Conservation (phyloP, 2,888 invertebrate genomes). For the Scaeva pyrastri region DNA sequence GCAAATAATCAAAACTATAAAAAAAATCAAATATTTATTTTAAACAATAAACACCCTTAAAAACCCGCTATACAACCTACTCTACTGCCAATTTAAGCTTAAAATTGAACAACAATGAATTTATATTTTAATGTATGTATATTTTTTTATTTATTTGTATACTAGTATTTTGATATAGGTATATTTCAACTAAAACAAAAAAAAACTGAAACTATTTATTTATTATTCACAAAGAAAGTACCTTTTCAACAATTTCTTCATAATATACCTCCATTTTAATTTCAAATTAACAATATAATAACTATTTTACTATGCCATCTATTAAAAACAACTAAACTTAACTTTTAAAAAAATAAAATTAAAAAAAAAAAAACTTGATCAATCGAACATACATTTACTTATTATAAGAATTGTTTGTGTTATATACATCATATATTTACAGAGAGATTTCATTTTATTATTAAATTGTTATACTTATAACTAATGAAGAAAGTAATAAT, state of each 20-base stretch:
- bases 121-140: neutral
- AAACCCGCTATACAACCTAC: conserved; percentile 22
- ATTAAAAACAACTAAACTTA: conserved; percentile 21
- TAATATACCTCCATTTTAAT: conserved; percentile 56
- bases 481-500: conserved; percentile 3
- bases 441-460: conserved; percentile 60
- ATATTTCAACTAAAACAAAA: conserved; percentile 22
- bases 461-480: conserved; percentile 21
- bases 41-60: no score
- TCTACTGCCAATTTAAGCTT: conserved; percentile 58
- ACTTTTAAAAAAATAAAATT: conserved; percentile 8
- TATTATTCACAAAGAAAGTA: conserved; percentile 62
- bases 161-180: conserved; percentile 25
- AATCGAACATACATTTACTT: conserved; percentile 52
- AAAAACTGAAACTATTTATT: conserved; percentile 56
- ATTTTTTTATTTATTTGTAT: conserved; percentile 28
- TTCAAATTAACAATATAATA: conserved; percentile 46
- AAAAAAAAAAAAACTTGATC: conserved; percentile 29
- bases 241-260: conserved; percentile 64
- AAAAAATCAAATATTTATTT: no score
- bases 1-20: no score
- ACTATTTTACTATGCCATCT: conserved; percentile 50
- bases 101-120: neutral
- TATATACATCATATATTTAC: conserved; percentile 32
- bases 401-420: conserved; percentile 29